Base-by-base conservation (phyloP, 2,888 invertebrate genomes). In the Abscondita cerata region DNA sequence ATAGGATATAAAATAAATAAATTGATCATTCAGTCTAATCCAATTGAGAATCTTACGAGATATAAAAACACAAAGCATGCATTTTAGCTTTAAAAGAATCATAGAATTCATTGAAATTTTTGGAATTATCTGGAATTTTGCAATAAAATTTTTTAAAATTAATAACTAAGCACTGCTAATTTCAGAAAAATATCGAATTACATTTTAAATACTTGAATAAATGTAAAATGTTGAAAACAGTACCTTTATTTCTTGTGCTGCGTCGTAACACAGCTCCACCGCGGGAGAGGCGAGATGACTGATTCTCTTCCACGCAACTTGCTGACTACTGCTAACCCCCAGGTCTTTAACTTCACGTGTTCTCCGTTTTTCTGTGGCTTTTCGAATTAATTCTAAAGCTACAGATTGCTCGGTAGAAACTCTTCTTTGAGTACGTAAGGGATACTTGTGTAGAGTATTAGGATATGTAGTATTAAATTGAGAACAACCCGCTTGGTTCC, bases 271-370 rank as follows among this genome's bases (percentile, higher is more conserved):
- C 80, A 70, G 80, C 79, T 67, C 79, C 81, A 72, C 79, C 79
- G 62, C 80, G 84, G 75, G 85, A 83, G 80, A 85, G 84, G 73
- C 85, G 85, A 76, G 84, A 84, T 72, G 72, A 69, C 63, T 78
- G 74, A 75, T 83, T 83, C 79, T 85, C 84, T 64, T 76, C 72
- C 73, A 70, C 64, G 70, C 69, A 48, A 73, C 71, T 73, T 83
- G 75, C 67, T 76, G 81, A 78, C 83, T 74, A 75, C 80, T 73
- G 78, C 80, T 72, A 77, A 84, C 84, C 82, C 84, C 83, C 82
- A 85, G 86, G 77, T 83, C 81, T 77, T 81, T 82, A 77, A 83
- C 81, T 72, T 65, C 79, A 68, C 69, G 80, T 78, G 57, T 82
- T 72, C 67, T 80, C 72, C 69, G 63, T 61, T 65, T 65, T 41